phyloP scores from a whole-genome alignment of 2,888 invertebrate genomes.

The Drosophila leonis region DNA sequence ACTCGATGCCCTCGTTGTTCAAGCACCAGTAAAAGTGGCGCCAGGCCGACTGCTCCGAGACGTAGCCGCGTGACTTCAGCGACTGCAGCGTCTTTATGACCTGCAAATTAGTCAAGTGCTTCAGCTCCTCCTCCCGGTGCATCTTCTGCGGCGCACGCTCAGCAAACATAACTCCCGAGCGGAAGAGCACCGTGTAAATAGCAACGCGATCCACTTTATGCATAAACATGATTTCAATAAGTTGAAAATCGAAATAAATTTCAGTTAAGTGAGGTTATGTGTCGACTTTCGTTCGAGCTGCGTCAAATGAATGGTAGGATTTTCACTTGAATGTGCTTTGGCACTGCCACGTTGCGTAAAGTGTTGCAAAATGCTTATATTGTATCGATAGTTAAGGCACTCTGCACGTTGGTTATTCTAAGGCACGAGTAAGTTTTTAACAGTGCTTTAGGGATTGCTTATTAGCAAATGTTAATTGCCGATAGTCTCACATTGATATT shows the following conservation, averaged over 20 bases:
- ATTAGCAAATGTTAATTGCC: not conserved
- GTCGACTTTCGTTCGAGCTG: not conserved
- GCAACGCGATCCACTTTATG: slow-evolving; percentile 30
- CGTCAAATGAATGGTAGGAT: not conserved
- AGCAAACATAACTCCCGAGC: slow-evolving; percentile 43
- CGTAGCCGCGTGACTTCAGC: slow-evolving; percentile 44
- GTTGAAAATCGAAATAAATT: not conserved
- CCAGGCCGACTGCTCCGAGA: slow-evolving; percentile 44
- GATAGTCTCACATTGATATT: not conserved
- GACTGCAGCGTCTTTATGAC: slow-evolving; percentile 49
- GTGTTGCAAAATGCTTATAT: not conserved
- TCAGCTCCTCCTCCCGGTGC: slow-evolving; percentile 33
- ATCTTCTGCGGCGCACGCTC: slow-evolving; percentile 30
- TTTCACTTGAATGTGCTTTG: not conserved
- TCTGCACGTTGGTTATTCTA: not conserved
- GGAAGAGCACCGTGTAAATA: slow-evolving; percentile 37
- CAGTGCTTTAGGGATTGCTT: not conserved
- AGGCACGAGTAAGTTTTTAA: too few relatives aligned
- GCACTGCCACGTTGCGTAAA: not conserved
- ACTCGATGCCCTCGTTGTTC: slow-evolving; percentile 50
- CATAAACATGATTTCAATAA: slow-evolving; percentile 25
- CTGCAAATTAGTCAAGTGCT: slow-evolving; percentile 44
- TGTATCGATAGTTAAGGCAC: not conserved
- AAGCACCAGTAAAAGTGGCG: slow-evolving; percentile 49
- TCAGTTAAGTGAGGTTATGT: not conserved